A percentile compares a stretch with the other conserved stretches of the same genome.
These are phyloP conservation scores for Loripinus fragilis DNA, from an alignment of 2,888 invertebrate species.

Conservation along the genomic window DNA sequence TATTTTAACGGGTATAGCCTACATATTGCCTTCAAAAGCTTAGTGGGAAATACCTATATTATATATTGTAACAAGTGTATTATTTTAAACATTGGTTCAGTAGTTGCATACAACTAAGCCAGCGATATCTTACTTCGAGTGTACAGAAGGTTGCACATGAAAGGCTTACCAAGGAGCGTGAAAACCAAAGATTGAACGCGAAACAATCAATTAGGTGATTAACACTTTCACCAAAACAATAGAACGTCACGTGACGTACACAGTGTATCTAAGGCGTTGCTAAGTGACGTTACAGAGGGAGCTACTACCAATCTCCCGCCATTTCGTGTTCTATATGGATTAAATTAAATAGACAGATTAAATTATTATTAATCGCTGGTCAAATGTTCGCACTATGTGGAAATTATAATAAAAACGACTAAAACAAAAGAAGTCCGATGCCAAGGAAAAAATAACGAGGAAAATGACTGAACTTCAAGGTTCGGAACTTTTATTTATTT, in stretches of 20 bases:
- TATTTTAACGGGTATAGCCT: too few species aligned
- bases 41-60: too few species aligned
- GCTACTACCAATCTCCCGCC: conserved; percentile 17
- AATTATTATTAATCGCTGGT: not conserved
- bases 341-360: not conserved
- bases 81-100: too few species aligned
- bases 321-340: conserved; percentile 8
- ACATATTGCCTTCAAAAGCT: too few species aligned
- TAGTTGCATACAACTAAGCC: too few species aligned
- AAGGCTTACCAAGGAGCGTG: not conserved
- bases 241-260: conserved; percentile 51
- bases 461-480: conserved; percentile 10
- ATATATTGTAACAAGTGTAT: too few species aligned
- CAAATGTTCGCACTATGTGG: not conserved
- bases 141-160: too few species aligned
- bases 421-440: not conserved
- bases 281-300: conserved; percentile 35
- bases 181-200: not conserved
- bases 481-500: not conserved
- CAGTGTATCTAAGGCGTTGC: conserved; percentile 50
- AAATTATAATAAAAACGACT: too few species aligned
- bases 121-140: too few species aligned
- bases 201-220: conserved; percentile 20
- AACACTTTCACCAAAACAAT: conserved; percentile 55
- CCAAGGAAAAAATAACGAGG: not conserved